Base-by-base conservation (phyloP, 2,113 vertebrate genomes). In the Sitta europaea region DNA sequence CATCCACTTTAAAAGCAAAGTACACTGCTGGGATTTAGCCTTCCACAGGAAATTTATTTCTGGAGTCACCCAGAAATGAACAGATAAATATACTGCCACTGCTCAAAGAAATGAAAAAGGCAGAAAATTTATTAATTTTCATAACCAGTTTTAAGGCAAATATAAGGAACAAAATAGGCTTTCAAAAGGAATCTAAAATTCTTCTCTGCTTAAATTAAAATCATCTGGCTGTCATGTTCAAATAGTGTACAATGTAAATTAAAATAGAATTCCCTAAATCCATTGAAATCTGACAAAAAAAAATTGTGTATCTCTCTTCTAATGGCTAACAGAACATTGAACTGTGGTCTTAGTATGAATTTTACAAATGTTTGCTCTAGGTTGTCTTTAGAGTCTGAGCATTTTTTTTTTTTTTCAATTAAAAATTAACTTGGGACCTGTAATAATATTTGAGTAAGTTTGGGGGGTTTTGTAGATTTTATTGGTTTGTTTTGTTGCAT, bases 291-390 rank as follows among this genome's bases (percentile, higher is more conserved):
- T 93, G 55, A 6, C 35, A 53, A 14, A n/a, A 91, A n/a, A 91
- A 61, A 91, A 86, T 36, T 51, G 10, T 58, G 36, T 50, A 35
- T 61, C 12, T 63, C 3, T 90, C 59, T 23, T 86, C 23, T 55
- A 59, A 45, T 47, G 17, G 29, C 9, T 74, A 86, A 68, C 40
- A 73, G 29, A 90, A 93, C 7, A 59, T 59, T 68, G 55, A 90
- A 80, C 51, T 71, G 15, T 77, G 54, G 27, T 29, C 82, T 89
- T 72, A 16, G 18, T 78, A 54, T 59, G 51, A 77, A 50, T 74
- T 90, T 88, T 80, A 59, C 16, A 66, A 73, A 76, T 48, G 14
- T 81, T 94, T 92, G 36, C 28, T 59, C 18, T 72, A 63, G 82
- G 11, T 66, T 77, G 4, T 55, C 36, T 78, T 88, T 66, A 50